Percentiles rank a stretch among this genome's conserved stretches.
Conservation (phyloP, 2,888 invertebrate species). For the Geophilus truncorum region DNA sequence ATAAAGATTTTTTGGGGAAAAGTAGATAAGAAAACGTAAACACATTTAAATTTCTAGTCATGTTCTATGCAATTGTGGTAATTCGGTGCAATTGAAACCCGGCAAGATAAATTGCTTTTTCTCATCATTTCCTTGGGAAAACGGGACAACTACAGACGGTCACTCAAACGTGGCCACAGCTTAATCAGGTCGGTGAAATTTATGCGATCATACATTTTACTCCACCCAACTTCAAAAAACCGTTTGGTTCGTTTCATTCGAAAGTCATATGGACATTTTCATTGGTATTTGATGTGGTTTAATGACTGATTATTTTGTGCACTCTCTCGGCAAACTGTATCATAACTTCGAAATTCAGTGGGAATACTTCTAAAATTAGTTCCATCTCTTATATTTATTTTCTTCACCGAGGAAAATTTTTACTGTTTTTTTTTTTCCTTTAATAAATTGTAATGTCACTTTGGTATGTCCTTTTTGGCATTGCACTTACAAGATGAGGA, state of each 20-base stretch:
- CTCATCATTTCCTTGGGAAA: background rate
- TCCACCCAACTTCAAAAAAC: background rate
- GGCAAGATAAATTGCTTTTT: background rate
- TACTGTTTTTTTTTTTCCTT: too few relatives aligned
- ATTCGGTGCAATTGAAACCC: background rate
- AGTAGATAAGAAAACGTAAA: background rate
- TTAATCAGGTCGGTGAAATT: background rate
- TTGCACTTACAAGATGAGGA: too few relatives aligned
- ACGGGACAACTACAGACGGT: background rate
- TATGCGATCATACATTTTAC: background rate
- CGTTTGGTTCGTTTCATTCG: background rate
- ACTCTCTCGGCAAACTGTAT: background rate
- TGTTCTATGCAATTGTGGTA: background rate
- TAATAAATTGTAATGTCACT: too few relatives aligned
- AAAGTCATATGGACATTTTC: background rate
- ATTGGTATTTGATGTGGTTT: background rate
- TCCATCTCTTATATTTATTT: too few relatives aligned
- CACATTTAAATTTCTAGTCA: background rate
- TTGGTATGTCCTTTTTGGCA: too few relatives aligned
- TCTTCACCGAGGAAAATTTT: too few relatives aligned
- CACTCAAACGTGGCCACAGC: background rate
- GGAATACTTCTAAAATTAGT: too few relatives aligned
- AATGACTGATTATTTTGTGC: background rate
- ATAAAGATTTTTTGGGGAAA: background rate
- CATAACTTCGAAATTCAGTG: background rate